A percentile compares a stretch with the other conserved stretches of the same genome.
phyloP scores from a whole-genome alignment of 2,888 invertebrate genomes.

The Dermolepida albohirtum region DNA sequence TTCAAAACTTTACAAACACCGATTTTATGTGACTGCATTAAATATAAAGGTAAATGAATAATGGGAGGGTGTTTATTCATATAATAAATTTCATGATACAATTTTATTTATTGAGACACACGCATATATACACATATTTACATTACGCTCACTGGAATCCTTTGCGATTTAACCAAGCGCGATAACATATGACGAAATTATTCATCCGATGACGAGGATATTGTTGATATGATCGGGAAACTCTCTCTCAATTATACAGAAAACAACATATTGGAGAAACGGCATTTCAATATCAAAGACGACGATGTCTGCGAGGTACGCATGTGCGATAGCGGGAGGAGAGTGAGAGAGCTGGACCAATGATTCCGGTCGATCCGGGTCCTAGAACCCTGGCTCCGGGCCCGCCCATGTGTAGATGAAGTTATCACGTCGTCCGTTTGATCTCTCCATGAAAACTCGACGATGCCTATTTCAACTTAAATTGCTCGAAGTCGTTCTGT shows the following conservation, averaged over 20 bases:
- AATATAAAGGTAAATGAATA: too few species aligned
- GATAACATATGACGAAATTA: constrained; percentile 34
- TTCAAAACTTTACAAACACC: too few species aligned
- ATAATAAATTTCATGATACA: background rate
- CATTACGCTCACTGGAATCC: constrained; percentile 15
- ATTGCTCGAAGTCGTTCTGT: constrained; percentile 39
- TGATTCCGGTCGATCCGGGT: constrained; percentile 65
- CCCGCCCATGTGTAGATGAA: constrained; percentile 64
- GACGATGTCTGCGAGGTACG: constrained; percentile 51
- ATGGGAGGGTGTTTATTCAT: too few species aligned
- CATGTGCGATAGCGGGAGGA: constrained; percentile 56
- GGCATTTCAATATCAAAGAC: constrained; percentile 62
- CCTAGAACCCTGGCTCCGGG: constrained; percentile 59
- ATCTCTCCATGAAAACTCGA: constrained; percentile 59
- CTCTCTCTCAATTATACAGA: constrained; percentile 58
- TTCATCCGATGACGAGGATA: constrained; percentile 27
- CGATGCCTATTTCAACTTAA: constrained; percentile 58
- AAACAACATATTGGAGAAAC: constrained; percentile 59
- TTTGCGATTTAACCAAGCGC: constrained; percentile 32
- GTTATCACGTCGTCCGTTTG: constrained; percentile 61
- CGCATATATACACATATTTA: constrained; percentile 10
- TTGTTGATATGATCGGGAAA: constrained; percentile 34
- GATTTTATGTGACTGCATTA: too few species aligned
- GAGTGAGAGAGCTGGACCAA: constrained; percentile 58
- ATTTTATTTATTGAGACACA: constrained; percentile 13